Base-by-base conservation (phyloP, 2,113 vertebrate species). In the Hippocampus barbouri region DNA sequence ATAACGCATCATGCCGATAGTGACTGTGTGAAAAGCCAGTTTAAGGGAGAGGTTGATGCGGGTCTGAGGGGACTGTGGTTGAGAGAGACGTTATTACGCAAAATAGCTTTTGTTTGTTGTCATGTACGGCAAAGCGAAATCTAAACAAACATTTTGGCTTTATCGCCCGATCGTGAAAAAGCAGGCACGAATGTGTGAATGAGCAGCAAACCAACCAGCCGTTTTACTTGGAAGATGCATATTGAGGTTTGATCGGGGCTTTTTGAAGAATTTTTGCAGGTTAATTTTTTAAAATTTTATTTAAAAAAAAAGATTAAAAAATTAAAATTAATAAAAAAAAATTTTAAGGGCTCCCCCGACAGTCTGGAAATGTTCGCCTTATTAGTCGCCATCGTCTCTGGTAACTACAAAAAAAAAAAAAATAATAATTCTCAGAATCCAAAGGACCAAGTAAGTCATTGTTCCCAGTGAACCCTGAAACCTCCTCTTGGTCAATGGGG, bases 401-500 rank as follows among this genome's bases (percentile, higher is more conserved):
- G 30, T 34, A 34, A 34, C 30, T 5, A 34, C 0, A 34, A 34
- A 34, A 0, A 34, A 34, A 34, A 30, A 30, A 30, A 2, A 30
- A 34, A 34, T 34, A 6, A 25, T 6, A 5, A 38, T 20, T 66
- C 66, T 77, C 77, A 78, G 69, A 71, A 78, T 74, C 47, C 60
- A 66, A 66, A 56, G 43, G 74, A 65, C 68, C 54, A 53, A 69
- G 80, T 67, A 60, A 77, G 65, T 80, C 68, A 66, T 77, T 77
- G 80, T 73, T 86, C 76, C 88, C 30, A 30, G 30, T 3, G 87
- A 91, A 91, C 90, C 82, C 74, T 66, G 70, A 79, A 84, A 76
- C 76, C 79, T 82, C 79, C 69, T 63, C 40, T 80, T 88, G 90
- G 87, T 92, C 88, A 91, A 47, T 80, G 81, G n/a, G n/a, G n/a